Base-by-base conservation (phyloP, 2,113 vertebrate species). In the Colossoma macropomum region DNA sequence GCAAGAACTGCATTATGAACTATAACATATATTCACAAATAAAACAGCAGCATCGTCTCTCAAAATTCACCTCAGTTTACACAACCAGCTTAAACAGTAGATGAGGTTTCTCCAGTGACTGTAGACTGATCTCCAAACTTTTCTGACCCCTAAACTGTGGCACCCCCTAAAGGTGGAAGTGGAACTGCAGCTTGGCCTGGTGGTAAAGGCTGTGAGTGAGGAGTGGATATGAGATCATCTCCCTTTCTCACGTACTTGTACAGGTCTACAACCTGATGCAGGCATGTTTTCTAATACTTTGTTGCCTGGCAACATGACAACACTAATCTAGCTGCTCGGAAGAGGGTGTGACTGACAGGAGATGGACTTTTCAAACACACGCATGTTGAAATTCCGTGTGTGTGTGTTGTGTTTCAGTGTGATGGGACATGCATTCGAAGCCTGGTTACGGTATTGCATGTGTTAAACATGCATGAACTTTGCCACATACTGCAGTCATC, bases 231-330 rank as follows among this genome's bases (percentile, higher is more conserved):
- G 68, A 71, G 34, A 45, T 71, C 68, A 71, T 71, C 38, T 13
- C 68, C 38, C 23, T n/a, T 45, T 71, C 71, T 81, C 68, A 17
- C 12, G 48, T 52, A 71, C 19, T 69, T 70, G 45, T 21, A 73
- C 11, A 74, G 70, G 48, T 62, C 45, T 59, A 52, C 38, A 7
- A 73, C 34, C 21, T 74, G 41, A 74, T 34, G 60, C 38, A 82
- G 27, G 48, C 63, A 45, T 76, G 73, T 69, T 66, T 82, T 76
- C n/a, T 68, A 50, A 82, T 75, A 59, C 50, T 82, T 68, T 69
- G 62, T 82, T 75, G 62, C 73, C 65, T 41, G 73, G 63, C 62
- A 82, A 82, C 80, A 59, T 69, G 80, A 76, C 50, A 82, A 76
- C 73, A 69, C 60, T 54, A 25, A 19, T 54, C 9, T 11, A 50